Percentiles rank a stretch among this genome's conserved stretches.
These are phyloP conservation scores for Crotophaga sulcirostris DNA, from an alignment of 2,113 vertebrate genomes.

Conservation along the genomic window DNA sequence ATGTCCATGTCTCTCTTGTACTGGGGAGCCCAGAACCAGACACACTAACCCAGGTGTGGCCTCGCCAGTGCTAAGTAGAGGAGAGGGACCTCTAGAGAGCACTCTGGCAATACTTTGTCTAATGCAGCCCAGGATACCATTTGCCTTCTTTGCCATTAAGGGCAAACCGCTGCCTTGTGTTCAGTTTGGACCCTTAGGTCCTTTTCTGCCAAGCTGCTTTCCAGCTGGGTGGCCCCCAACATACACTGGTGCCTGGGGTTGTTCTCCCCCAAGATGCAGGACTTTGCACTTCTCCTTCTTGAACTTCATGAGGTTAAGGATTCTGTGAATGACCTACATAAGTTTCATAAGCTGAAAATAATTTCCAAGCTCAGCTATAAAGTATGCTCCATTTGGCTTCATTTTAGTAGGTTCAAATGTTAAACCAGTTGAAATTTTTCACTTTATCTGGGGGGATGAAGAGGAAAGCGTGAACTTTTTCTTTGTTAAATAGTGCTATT, in stretches of 20 bases:
- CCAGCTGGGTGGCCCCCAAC: neutral
- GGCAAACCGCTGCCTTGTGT: neutral
- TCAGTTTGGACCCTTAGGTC: neutral
- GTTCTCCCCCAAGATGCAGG: neutral
- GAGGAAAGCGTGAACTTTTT: neutral
- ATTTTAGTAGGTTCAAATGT: neutral
- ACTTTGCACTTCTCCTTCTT: neutral
- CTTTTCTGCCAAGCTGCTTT: neutral
- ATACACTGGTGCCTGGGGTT: accelerated
- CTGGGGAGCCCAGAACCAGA: neutral
- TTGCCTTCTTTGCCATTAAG: neutral
- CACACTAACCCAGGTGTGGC: neutral
- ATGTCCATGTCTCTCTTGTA: neutral
- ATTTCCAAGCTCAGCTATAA: neutral
- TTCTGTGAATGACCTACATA: neutral
- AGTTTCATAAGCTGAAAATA: neutral
- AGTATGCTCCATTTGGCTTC: neutral
- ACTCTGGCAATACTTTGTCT: neutral
- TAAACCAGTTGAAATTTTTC: neutral
- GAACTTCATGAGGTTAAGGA: neutral
- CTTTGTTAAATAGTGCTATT: neutral
- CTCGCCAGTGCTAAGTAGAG: neutral
- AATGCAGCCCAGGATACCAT: neutral
- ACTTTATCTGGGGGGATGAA: neutral
- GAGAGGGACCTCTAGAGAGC: neutral